These are phyloP conservation scores for Megalopta genalis DNA, from an alignment of 1,140 invertebrate genomes.

Conservation along the genomic window DNA sequence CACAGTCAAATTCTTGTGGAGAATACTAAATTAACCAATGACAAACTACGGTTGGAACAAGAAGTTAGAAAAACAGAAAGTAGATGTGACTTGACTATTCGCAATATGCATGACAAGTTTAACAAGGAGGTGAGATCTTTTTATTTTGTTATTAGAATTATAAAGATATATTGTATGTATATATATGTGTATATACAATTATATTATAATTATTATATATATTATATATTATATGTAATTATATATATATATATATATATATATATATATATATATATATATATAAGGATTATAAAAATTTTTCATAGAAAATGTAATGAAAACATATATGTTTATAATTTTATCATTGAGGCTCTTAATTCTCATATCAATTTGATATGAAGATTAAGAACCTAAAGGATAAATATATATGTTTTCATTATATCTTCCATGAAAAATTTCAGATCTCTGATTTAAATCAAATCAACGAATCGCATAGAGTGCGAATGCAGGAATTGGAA, in stretches of 20 bases:
- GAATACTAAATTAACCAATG: constrained; percentile 83
- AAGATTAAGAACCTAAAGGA: background rate
- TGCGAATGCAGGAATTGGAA: constrained; percentile 75
- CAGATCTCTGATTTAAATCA: constrained; percentile 76
- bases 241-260: no score
- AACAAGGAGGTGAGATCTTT: constrained; percentile 69
- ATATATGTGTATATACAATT: no score
- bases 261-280: no score
- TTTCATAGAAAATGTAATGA: no score
- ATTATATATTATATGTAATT: no score
- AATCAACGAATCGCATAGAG: constrained; percentile 73
- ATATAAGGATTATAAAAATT: no score
- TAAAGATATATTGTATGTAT: no score
- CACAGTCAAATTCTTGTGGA: constrained; percentile 83
- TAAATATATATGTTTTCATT: background rate
- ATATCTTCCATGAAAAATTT: background rate
- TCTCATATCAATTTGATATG: no score
- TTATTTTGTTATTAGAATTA: no score
- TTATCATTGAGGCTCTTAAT: no score
- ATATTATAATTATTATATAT: no score
- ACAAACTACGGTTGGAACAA: constrained; percentile 81
- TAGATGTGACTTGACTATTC: constrained; percentile 68
- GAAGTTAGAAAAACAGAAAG: constrained; percentile 75
- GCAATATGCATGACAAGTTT: constrained; percentile 73
- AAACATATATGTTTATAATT: no score